phyloP scores from a whole-genome alignment of 2,888 invertebrate genomes.

The Euphydryas editha region DNA sequence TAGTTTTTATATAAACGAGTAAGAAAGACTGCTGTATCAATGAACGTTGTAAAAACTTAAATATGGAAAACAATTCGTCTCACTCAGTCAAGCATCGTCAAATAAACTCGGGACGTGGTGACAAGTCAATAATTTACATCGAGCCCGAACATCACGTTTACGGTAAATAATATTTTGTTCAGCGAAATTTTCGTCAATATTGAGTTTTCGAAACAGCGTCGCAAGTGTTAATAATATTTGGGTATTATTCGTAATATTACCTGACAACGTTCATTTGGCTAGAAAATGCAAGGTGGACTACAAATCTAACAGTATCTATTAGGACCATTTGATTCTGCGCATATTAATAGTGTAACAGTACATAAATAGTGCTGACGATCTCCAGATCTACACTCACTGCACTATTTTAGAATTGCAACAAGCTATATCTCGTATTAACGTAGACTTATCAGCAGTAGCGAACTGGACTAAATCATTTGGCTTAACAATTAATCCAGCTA shows the following conservation, averaged over 20 bases:
- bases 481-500: too few species aligned
- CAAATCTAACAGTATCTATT: too few species aligned
- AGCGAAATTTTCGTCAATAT: constrained; percentile 44
- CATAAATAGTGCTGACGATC: too few species aligned
- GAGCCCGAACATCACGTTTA: constrained; percentile 23
- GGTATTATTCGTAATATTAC: constrained; percentile 52
- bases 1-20: too few species aligned
- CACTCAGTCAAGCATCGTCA: constrained; percentile 21
- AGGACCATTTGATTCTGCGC: too few species aligned
- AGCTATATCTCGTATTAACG: too few species aligned
- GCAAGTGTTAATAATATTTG: constrained; percentile 59
- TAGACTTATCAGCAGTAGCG: too few species aligned
- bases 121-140: constrained; percentile 32
- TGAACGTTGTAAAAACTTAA: neutral
- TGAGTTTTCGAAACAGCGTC: constrained; percentile 51
- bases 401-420: too few species aligned
- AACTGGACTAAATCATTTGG: too few species aligned
- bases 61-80: constrained; percentile 21
- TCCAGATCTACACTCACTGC: too few species aligned
- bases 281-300: neutral
- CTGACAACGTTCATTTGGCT: constrained; percentile 41
- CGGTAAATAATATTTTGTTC: constrained; percentile 41
- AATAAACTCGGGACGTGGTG: constrained; percentile 19
- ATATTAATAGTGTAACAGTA: too few species aligned
- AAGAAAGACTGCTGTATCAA: too few species aligned